phyloP scores from a whole-genome alignment of 2,888 invertebrate genomes.

The Julus scanicus region DNA sequence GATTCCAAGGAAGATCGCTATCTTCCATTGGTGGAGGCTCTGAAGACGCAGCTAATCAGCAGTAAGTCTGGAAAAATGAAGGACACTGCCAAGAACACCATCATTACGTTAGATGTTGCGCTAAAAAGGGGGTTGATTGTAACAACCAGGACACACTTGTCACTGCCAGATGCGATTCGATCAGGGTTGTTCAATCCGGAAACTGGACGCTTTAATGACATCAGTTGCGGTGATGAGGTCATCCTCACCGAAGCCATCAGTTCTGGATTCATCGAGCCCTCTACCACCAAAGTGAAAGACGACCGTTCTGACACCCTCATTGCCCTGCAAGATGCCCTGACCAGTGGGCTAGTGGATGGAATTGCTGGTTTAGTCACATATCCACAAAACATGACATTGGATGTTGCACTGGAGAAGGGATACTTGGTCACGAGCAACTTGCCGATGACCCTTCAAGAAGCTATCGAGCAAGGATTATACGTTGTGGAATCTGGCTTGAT shows the following conservation, averaged over 20 bases:
- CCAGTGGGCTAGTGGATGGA: conserved; percentile 62
- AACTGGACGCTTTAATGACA: conserved; percentile 84
- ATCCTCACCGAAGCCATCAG: conserved; percentile 85
- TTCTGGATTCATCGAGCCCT: conserved; percentile 82
- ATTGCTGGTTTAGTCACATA: conserved; percentile 57
- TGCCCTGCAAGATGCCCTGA: conserved; percentile 70
- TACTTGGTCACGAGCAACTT: conserved; percentile 68
- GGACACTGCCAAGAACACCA: conserved; percentile 71
- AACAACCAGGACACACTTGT: conserved; percentile 70
- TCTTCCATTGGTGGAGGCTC: conserved; percentile 73
- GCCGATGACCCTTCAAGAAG: conserved; percentile 85
- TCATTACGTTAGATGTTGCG: conserved; percentile 58
- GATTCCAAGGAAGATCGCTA: conserved; percentile 70
- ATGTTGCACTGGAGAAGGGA: conserved; percentile 59
- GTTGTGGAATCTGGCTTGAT: conserved; percentile 77
- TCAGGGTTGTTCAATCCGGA: conserved; percentile 82
- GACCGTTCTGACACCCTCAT: conserved; percentile 76
- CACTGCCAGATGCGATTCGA: conserved; percentile 79
- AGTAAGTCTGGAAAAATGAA: conserved; percentile 77
- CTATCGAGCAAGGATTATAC: conserved; percentile 82
- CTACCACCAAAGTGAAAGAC: conserved; percentile 80
- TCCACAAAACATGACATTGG: conserved; percentile 59
- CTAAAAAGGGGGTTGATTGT: conserved; percentile 56
- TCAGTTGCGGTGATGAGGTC: conserved; percentile 79
- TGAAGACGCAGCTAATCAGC: conserved; percentile 68